These are phyloP conservation scores for Acrocyrtus sp. DNA, from an alignment of 2,888 invertebrate species.

Conservation along the genomic window DNA sequence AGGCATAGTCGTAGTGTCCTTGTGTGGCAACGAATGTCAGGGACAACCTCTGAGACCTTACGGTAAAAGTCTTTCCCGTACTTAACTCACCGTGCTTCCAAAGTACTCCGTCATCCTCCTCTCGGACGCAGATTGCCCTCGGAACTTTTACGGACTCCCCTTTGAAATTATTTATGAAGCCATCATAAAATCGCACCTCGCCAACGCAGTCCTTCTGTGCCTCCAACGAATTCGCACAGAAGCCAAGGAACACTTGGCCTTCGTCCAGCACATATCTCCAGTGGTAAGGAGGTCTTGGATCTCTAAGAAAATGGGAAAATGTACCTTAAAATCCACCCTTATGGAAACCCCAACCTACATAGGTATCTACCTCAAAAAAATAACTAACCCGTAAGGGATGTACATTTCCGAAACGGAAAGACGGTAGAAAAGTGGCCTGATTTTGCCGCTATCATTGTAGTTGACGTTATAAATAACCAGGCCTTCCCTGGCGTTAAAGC, in stretches of 20 bases:
- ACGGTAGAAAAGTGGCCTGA: no score
- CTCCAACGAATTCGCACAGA: neutral
- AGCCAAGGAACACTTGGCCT: no score
- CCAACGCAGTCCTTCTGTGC: conserved; percentile 5
- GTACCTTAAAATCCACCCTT: no score
- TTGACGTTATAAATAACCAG: conserved; percentile 27
- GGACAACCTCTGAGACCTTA: conserved; percentile 6
- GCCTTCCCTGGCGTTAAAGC: conserved; percentile 45
- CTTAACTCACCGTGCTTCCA: conserved; percentile 8
- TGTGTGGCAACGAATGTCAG: neutral
- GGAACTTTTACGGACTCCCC: neutral
- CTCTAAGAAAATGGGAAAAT: no score
- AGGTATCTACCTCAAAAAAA: no score
- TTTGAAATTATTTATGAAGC: neutral
- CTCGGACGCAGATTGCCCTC: conserved; percentile 16
- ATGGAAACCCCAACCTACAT: no score
- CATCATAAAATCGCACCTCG: neutral
- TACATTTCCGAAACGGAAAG: no score
- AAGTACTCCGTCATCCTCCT: conserved; percentile 31
- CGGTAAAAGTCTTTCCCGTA: neutral
- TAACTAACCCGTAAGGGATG: no score
- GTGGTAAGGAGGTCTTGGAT: no score
- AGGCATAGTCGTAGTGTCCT: conserved; percentile 37
- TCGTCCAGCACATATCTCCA: no score
- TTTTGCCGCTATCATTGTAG: conserved; percentile 29